Base-by-base conservation (phyloP, 2,113 vertebrate genomes). In the Camelus dromedarius region DNA sequence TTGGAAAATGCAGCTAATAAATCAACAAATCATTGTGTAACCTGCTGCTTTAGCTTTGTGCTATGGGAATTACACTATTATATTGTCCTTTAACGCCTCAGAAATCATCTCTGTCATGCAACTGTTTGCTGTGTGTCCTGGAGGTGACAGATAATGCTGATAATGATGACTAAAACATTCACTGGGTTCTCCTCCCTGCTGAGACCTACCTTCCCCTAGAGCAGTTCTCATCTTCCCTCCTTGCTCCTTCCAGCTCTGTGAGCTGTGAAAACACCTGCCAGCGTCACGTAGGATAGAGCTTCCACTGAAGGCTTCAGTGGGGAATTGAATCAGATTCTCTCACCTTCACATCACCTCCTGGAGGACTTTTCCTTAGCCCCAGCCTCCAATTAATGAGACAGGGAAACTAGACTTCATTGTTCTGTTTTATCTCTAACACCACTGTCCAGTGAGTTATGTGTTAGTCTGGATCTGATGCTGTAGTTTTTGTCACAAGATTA, bases 151-250 rank as follows among this genome's bases (percentile, higher is more conserved):
- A 96, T 95, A 42, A 60, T 87, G 48, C 64, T 3, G 64, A 92
- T 89, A 93, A 70, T 0, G 62, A 72, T 97, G 98, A 98, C 60
- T 97, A 91, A 95, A 7, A 32, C 16, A 5, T 96, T 60, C 66
- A 46, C 0, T 19, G 26, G 79, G n/a, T 32, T 81, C 97, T 77
- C 97, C 95, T 95, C 98, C 96, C 92, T 96, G 58, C 22, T 2
- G 42, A 87, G 52, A 79, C 91, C 48, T 83, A 32, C 98, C 97
- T 96, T 96, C 70, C 97, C 98, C 96, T 58, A 16, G 12, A 93
- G 97, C 70, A 0, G 35, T 60, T 94, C 91, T 89, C 84, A 42
- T 42, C 87, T 69, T 96, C 77, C 72, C 64, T 89, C 67, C 24
- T n/a, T 9, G 38, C 69, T 50, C 69, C 10, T 88, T 92, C 62